These are phyloP conservation scores for Acanthosepion lycidas DNA, from an alignment of 2,888 invertebrate genomes.

Conservation along the genomic window DNA sequence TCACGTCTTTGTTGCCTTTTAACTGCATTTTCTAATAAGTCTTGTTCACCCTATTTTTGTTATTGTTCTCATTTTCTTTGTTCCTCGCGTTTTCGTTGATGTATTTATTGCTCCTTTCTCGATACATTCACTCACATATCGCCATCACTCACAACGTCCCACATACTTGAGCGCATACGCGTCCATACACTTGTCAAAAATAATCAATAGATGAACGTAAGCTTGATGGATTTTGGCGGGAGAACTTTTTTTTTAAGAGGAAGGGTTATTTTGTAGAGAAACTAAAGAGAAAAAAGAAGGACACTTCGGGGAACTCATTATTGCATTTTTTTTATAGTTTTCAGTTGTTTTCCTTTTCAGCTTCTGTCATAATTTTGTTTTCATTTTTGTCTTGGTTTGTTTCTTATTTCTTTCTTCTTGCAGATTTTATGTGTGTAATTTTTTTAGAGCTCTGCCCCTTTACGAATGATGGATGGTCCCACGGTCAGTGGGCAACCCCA, in stretches of 20 bases:
- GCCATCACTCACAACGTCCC: background rate
- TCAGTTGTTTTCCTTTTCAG: background rate
- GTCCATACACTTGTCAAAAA: slow-evolving; percentile 22
- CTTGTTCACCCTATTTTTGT: background rate
- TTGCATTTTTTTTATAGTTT: background rate
- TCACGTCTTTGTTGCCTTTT: slow-evolving; percentile 21
- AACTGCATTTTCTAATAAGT: slow-evolving; percentile 22
- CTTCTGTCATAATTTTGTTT: slow-evolving; percentile 7
- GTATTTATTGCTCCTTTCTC: background rate
- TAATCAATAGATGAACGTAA: slow-evolving; percentile 22
- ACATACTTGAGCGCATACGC: background rate
- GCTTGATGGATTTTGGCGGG: slow-evolving; percentile 33
- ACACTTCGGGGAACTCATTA: background rate
- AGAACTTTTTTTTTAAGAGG: background rate
- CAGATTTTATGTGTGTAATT: slow-evolving; percentile 14
- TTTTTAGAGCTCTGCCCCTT: background rate
- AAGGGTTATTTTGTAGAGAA: slow-evolving; percentile 21
- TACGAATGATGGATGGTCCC: slow-evolving; percentile 12
- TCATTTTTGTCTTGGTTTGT: background rate
- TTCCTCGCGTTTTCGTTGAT: background rate
- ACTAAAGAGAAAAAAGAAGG: background rate
- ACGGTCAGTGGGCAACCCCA: slow-evolving; percentile 33
- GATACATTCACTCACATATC: background rate
- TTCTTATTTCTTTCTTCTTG: background rate
- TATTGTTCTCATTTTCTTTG: slow-evolving; percentile 8